Percentiles rank a stretch among this genome's conserved stretches.
phyloP scores from a whole-genome alignment of 2,888 invertebrate species.

The Eucriotettix oculatus region DNA sequence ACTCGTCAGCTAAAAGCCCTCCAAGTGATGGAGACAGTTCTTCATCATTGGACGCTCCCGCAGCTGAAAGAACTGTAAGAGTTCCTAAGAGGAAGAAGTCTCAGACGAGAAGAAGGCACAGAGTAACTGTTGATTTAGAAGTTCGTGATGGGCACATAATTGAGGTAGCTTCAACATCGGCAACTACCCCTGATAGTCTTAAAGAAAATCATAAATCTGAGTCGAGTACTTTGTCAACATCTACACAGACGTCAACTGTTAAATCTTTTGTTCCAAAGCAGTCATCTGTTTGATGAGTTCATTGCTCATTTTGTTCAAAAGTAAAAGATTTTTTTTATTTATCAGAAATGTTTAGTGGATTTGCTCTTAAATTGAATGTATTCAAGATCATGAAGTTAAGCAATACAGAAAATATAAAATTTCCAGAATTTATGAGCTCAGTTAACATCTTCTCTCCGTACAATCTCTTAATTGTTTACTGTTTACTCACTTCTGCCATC shows the following conservation, averaged over 20 bases:
- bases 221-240: background rate
- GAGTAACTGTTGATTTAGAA: constrained; percentile 26
- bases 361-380: too few species aligned
- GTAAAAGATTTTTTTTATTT: background rate
- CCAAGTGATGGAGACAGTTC: constrained; percentile 25
- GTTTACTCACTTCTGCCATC: too few species aligned
- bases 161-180: constrained; percentile 7
- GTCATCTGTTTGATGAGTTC: constrained; percentile 11
- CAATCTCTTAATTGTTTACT: too few species aligned
- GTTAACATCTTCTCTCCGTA: too few species aligned
- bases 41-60: constrained; percentile 27
- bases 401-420: too few species aligned
- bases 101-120: constrained; percentile 23
- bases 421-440: too few species aligned
- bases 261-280: constrained; percentile 11
- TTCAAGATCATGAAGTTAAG: too few species aligned
- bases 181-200: constrained; percentile 1
- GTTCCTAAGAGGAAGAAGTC: constrained; percentile 24
- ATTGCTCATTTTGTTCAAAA: background rate
- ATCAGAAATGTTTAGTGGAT: background rate
- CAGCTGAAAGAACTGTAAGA: constrained; percentile 22
- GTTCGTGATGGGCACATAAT: constrained; percentile 26
- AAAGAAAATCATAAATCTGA: background rate
- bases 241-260: constrained; percentile 3
- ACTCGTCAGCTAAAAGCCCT: constrained; percentile 20